A percentile compares a stretch with the other conserved stretches of the same genome.
Evolutionary conservation across 2,888 invertebrate genomes (phyloP).

Genomic region (Helleia helle): DNA sequence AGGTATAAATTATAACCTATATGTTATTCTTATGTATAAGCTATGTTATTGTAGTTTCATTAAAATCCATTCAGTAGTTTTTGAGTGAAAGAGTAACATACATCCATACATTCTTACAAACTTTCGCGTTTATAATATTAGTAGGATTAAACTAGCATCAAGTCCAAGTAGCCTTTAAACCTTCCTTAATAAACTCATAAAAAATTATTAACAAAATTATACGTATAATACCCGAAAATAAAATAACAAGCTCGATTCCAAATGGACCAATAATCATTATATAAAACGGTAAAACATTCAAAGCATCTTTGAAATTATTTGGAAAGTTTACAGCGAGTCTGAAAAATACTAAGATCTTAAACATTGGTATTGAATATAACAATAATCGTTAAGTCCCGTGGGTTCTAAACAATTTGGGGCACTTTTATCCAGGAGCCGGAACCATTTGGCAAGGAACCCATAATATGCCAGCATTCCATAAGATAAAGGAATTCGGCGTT

Average conservation of each 20-base stretch:
- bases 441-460: neutral
- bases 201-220: neutral
- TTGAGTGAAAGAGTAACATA: no score
- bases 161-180: no score
- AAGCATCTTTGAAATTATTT: constrained; percentile 7
- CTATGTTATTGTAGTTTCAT: no score
- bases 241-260: neutral
- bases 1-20: no score
- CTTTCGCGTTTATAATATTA: no score
- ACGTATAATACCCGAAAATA: neutral
- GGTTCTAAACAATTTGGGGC: constrained; percentile 11
- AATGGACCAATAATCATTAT: neutral
- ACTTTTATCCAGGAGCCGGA: neutral
- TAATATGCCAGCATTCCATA: neutral
- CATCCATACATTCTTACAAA: no score
- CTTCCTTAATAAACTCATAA: constrained; percentile 7
- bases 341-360: constrained; percentile 4
- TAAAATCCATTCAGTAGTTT: no score
- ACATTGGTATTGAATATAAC: constrained; percentile 12
- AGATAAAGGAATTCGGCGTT: neutral
- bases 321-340: constrained; percentile 8
- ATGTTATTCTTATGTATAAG: no score
- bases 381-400: constrained; percentile 11
- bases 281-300: constrained; percentile 6
- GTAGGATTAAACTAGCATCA: no score